Conservation (phyloP, 2,888 invertebrate genomes). For the Sminthurides aquaticus region DNA sequence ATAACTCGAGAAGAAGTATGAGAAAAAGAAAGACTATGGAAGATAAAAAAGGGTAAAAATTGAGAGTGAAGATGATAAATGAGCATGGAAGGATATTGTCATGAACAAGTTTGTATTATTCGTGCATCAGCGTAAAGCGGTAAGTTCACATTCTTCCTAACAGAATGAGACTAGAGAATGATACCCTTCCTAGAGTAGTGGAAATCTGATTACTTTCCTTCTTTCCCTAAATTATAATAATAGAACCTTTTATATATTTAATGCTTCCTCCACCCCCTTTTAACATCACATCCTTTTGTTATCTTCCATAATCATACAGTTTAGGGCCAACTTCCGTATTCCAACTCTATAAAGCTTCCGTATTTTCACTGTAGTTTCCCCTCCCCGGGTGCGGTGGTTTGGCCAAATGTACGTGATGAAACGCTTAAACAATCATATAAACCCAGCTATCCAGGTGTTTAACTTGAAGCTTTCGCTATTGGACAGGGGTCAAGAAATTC, state of each 20-base stretch:
- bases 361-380: too few species aligned
- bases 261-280: too few species aligned
- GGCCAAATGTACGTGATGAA: too few species aligned
- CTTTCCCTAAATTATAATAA: background rate
- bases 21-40: too few species aligned
- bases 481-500: too few species aligned
- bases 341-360: too few species aligned
- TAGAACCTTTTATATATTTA: background rate
- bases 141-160: background rate
- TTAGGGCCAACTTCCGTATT: too few species aligned
- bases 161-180: background rate
- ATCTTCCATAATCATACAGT: background rate
- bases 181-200: background rate
- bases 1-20: background rate
- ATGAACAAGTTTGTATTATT: conserved; percentile 5
- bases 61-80: conserved; percentile 8
- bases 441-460: too few species aligned
- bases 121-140: background rate
- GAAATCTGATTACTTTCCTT: background rate
- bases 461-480: too few species aligned
- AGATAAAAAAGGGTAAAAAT: background rate
- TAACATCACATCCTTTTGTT: too few species aligned
- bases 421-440: too few species aligned
- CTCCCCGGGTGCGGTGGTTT: too few species aligned
- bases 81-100: conserved; percentile 5